phyloP scores from a whole-genome alignment of 2,888 invertebrate species.

The Calliphora vomitoria region DNA sequence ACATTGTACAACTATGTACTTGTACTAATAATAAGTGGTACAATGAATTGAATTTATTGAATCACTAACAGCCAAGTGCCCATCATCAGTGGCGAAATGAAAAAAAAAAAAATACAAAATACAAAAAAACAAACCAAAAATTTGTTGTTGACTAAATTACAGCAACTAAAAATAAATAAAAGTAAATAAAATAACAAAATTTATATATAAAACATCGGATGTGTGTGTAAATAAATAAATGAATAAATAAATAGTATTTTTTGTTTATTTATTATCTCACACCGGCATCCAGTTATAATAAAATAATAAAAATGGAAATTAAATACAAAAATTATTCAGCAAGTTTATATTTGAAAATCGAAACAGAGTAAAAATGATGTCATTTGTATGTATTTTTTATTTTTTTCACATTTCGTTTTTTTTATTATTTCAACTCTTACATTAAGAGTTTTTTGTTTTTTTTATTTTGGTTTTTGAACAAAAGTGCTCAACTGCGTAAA shows the following conservation, averaged over 20 bases:
- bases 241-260: not conserved
- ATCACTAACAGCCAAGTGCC: not conserved
- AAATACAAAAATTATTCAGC: constrained; percentile 64
- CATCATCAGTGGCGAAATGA: not conserved
- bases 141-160: not conserved
- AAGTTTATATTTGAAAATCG: constrained; percentile 42
- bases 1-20: not conserved
- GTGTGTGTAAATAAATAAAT: constrained; percentile 3
- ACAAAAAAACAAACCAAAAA: not conserved
- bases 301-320: constrained; percentile 62
- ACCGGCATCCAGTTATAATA: constrained; percentile 52
- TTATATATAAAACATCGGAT: constrained; percentile 23
- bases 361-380: constrained; percentile 69
- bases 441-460: not conserved
- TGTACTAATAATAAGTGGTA: not conserved
- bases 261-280: constrained; percentile 47
- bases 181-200: not conserved
- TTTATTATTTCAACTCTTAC: constrained; percentile 10
- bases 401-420: constrained; percentile 15
- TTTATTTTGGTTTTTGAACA: not conserved
- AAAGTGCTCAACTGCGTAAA: constrained; percentile 54
- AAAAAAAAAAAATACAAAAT: not conserved
- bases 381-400: constrained; percentile 49
- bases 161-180: constrained; percentile 15
- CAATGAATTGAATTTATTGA: constrained; percentile 22